Evolutionary conservation across 2,797 vertebrate species (phyloP), one percentile per base, ranked within the genome.

Genomic region (Epinephelus coioides): DNA sequence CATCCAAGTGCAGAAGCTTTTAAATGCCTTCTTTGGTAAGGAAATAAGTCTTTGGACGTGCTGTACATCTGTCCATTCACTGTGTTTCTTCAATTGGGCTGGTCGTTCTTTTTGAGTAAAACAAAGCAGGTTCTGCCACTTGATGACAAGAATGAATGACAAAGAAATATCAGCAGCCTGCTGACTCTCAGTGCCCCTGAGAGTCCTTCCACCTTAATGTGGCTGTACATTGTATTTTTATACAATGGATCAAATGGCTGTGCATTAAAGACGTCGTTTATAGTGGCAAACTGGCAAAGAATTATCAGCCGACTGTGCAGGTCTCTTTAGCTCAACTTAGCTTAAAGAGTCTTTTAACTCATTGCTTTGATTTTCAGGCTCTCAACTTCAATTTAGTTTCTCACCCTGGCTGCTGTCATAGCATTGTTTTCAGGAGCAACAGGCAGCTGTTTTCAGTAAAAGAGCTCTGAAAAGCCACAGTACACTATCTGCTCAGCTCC

Each of bases 21-120:
- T 99, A 92, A 98, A 98, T 82, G 89, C 96, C 73, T 99, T 98
- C 95, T 99, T 99, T 94, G 97, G 98, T 99, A 97, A 98, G 92
- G 57, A 86, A 85, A 69, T 79, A 47, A 62, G 56, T 72, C 70
- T 47, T 63, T 66, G 53, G 91, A 84, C 62, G 68, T 77, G 63
- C 79, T 70, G 59, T 40, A 9, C 68, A 56, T 79, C 47, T 63
- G 61, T 68, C 46, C 61, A 40, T 79, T 78, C 44, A 43, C 54
- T 80, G 27, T 34, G 55, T 80, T 66, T 51, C 23, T 40, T 60
- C 14, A 4, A 2, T 18, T 12, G 34, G 34, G 25, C 46, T 6
- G 18, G 10, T 10, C 69, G 12, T 5, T 60, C 69, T 50, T 54
- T n/a, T 8, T 51, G 17, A 13, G 21, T 56, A 14, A 38, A 18